phyloP scores from a whole-genome alignment of 2,113 vertebrate genomes.

The Carassius auratus region DNA sequence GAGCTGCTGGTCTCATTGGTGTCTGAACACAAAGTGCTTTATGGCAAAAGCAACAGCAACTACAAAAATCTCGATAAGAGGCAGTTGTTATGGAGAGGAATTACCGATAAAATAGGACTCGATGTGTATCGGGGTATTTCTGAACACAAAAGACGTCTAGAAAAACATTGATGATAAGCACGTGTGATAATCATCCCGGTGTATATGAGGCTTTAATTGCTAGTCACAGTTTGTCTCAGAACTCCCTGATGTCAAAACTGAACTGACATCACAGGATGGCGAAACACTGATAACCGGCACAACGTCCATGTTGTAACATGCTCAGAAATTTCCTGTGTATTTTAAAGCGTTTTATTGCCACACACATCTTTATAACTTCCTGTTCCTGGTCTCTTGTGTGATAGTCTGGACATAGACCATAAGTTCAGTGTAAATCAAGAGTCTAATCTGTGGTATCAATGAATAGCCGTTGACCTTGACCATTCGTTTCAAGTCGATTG shows the following conservation, averaged over 20 bases:
- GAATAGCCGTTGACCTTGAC: conserved; percentile 14
- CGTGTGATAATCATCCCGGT: too few relatives aligned
- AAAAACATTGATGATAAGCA: too few relatives aligned
- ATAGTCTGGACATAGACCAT: background rate
- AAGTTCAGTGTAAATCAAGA: background rate
- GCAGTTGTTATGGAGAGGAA: too few relatives aligned
- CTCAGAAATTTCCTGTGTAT: background rate
- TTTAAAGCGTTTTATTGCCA: background rate
- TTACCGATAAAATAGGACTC: too few relatives aligned
- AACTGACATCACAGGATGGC: background rate
- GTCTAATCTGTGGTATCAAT: background rate
- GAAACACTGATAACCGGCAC: too few relatives aligned
- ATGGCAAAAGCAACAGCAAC: too few relatives aligned
- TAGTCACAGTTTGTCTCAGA: background rate
- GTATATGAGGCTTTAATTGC: background rate
- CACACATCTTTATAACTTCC: background rate
- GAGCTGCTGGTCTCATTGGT: too few relatives aligned
- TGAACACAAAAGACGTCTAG: too few relatives aligned
- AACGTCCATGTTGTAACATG: background rate
- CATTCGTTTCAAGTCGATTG: background rate
- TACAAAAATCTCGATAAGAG: too few relatives aligned
- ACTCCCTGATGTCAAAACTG: background rate
- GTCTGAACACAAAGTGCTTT: too few relatives aligned
- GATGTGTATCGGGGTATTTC: too few relatives aligned
- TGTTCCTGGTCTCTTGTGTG: background rate